phyloP scores from a whole-genome alignment of 2,888 invertebrate genomes.

The Bombylius major region DNA sequence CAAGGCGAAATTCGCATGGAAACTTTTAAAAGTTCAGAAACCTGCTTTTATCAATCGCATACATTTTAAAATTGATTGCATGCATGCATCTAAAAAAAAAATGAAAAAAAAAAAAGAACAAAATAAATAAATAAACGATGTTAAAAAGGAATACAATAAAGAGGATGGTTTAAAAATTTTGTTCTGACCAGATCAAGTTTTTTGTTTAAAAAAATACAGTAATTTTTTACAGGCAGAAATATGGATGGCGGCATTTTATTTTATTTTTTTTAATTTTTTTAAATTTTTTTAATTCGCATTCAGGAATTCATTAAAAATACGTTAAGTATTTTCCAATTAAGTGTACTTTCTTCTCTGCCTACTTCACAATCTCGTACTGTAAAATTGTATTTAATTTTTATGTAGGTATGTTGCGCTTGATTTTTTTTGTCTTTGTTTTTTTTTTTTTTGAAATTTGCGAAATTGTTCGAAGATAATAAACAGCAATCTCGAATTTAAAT shows the following conservation, averaged over 20 bases:
- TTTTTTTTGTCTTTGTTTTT: too few species aligned
- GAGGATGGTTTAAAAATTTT: background rate
- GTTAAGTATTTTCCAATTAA: slow-evolving; percentile 11
- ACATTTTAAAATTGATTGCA: too few species aligned
- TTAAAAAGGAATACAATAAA: background rate
- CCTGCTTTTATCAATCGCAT: slow-evolving; percentile 1
- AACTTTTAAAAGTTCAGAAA: slow-evolving; percentile 10
- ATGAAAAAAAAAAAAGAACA: too few species aligned
- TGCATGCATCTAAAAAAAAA: too few species aligned
- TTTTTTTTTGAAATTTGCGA: too few species aligned
- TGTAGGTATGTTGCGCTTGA: too few species aligned
- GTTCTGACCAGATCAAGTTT: slow-evolving; percentile 6
- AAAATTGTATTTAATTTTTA: too few species aligned
- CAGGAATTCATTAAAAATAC: slow-evolving; percentile 9
- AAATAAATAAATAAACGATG: background rate
- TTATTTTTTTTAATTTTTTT: slow-evolving; percentile 1
- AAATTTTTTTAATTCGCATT: background rate
- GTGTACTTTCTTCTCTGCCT: slow-evolving; percentile 4
- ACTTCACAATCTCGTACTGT: background rate
- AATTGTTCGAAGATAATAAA: background rate
- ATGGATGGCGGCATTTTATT: slow-evolving; percentile 3
- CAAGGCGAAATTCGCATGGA: slow-evolving; percentile 4
- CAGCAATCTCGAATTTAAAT: slow-evolving; percentile 12
- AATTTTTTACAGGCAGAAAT: background rate
- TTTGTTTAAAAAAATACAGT: background rate